A percentile compares a stretch with the other conserved stretches of the same genome.
phyloP scores from a whole-genome alignment of 2,888 invertebrate species.

The Myathropa florea region DNA sequence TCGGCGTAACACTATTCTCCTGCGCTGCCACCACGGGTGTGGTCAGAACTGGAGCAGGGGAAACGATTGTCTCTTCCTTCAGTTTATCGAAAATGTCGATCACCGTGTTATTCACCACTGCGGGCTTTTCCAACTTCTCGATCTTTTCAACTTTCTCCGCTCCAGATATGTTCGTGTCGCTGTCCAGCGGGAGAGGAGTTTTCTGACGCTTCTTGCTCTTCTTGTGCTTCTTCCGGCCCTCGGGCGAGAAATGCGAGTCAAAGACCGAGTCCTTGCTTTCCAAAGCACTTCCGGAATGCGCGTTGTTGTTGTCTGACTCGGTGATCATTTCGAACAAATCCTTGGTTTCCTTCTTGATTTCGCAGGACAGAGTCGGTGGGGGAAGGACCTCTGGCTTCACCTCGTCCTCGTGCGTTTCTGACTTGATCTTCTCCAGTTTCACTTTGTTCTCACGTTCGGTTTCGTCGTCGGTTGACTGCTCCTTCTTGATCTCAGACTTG shows the following conservation, averaged over 20 bases:
- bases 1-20: slow-evolving; percentile 29
- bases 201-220: slow-evolving; percentile 92
- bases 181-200: slow-evolving; percentile 77
- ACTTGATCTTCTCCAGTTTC: slow-evolving; percentile 54
- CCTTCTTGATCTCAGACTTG: slow-evolving; percentile 84
- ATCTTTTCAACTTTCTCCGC: slow-evolving; percentile 62
- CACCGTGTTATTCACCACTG: slow-evolving; percentile 72
- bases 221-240: slow-evolving; percentile 89
- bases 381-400: slow-evolving; percentile 22
- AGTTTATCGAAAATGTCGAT: slow-evolving; percentile 82
- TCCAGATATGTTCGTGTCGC: slow-evolving; percentile 71
- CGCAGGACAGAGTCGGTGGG: slow-evolving; percentile 53
- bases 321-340: slow-evolving; percentile 74
- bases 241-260: slow-evolving; percentile 80
- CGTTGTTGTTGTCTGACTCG: slow-evolving; percentile 71
- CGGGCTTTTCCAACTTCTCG: slow-evolving; percentile 40
- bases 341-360: slow-evolving; percentile 77
- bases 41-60: slow-evolving; percentile 6
- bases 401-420: slow-evolving; percentile 54
- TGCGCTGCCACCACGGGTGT: slow-evolving; percentile 9
- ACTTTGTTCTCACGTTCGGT: slow-evolving; percentile 41
- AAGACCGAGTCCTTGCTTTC: slow-evolving; percentile 80
- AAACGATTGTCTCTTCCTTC: slow-evolving; percentile 78
- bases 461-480: slow-evolving; percentile 79
- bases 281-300: slow-evolving; percentile 74